Base-by-base conservation (phyloP, 2,797 vertebrate genomes). In the Buphagus erythrorhynchus region DNA sequence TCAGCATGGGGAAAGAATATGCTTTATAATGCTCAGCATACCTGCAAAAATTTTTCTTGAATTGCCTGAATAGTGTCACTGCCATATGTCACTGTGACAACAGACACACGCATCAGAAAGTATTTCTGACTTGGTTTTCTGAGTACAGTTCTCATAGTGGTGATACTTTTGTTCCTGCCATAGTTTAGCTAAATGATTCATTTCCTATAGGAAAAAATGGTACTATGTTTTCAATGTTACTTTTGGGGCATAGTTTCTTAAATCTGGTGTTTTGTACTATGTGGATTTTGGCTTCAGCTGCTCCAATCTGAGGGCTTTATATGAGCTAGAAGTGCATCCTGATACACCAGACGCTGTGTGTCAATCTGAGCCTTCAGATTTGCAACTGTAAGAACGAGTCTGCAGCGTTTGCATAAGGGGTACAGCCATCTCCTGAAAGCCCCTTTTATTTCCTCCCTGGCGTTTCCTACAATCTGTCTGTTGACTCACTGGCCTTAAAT, bases 151-250 rank as follows among this genome's bases (percentile, higher is more conserved):
- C 19, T 90, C 31, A 45, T 71, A 71, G 13, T 40, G 38, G 52
- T 77, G 61, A 18, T 90, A n/a, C 49, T 95, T 95, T 95, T 76
- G 81, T 57, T 88, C 40, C 36, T 92, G 33, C 16, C 31, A 2
- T 73, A 82, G 25, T 65, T 81, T n/a, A 82, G 49, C 49, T 65
- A 62, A 69, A 52, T 72, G 25, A 55, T 17, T 21, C 2, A 10
- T 81, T 92, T 93, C 51, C 52, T 66, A 15, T 9, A 72, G 46
- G 57, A 77, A 88, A 46, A 61, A 45, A 55, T 7, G 4, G 31
- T 59, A 35, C 2, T 46, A 8, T 6, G 6, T 81, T 80, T 90
- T 68, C 25, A 57, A 0, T 51, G 72, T 55, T 45, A 21, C 51
- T 68, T 57, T 15, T 35, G 13, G 48, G 54, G 18, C 11, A 7